phyloP scores from a whole-genome alignment of 2,888 invertebrate species.

The Drosophila anceps region DNA sequence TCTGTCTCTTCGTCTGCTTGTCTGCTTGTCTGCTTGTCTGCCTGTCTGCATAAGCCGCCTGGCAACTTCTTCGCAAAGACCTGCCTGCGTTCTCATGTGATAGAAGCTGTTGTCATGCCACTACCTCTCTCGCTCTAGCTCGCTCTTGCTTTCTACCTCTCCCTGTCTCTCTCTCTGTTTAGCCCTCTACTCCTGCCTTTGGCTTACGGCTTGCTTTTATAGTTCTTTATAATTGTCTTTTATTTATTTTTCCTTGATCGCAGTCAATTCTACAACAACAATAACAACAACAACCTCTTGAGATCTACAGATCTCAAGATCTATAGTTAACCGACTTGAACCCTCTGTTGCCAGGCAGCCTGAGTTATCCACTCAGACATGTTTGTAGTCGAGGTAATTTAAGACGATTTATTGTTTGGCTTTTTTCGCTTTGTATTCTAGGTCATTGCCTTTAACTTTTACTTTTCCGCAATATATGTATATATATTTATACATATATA shows the following conservation, averaged over 20 bases:
- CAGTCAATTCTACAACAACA: conserved; percentile 10
- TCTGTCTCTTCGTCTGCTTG: conserved; percentile 25
- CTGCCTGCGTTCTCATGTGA: conserved; percentile 37
- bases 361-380: conserved; percentile 12
- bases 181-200: conserved; percentile 1
- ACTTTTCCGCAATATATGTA: conserved; percentile 57
- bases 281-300: neutral
- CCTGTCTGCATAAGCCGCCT: conserved; percentile 42
- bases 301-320: conserved; percentile 16
- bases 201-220: conserved; percentile 39
- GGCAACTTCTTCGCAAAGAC: conserved; percentile 63
- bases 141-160: neutral
- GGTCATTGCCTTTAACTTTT: conserved; percentile 68
- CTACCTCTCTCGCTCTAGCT: neutral
- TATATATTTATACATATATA: neutral
- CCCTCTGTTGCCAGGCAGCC: conserved; percentile 63
- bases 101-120: conserved; percentile 28
- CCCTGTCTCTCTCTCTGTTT: neutral
- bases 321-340: conserved; percentile 10
- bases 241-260: conserved; percentile 59
- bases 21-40: conserved; percentile 24
- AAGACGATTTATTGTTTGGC: conserved; percentile 28
- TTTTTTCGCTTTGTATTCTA: conserved; percentile 42
- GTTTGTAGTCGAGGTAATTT: conserved; percentile 57
- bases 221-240: conserved; percentile 52